Base-by-base conservation (phyloP, 2,888 invertebrate genomes). In the Drosophila dives region DNA sequence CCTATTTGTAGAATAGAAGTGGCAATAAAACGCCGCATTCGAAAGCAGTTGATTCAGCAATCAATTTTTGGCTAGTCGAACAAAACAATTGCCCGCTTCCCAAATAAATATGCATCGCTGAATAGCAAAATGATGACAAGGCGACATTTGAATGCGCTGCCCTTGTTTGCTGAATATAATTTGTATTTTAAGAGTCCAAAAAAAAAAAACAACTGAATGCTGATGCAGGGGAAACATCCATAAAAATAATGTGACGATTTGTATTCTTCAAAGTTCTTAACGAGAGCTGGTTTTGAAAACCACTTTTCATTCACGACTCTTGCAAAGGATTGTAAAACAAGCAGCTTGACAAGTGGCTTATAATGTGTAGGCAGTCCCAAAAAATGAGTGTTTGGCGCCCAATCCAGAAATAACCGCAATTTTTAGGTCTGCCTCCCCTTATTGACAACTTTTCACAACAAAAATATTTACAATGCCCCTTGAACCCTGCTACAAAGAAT, bases 51-150 rank as follows among this genome's bases (percentile, higher is more conserved):
- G 56, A 53, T 65, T 56, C 23, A 32, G 53, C 64, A 45, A 45
- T 67, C 48, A 63, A 55, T 60, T 63, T 36, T 15, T 40, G 45
- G 11, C 48, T 58, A 23, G 34, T 64, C 66, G 53, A 66, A 60
- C 59, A 51, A 56, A 64, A 58, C 75, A 62, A 75, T 61, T 68
- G 55, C 10, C 33, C 23, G 51, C 32, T 45, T 64, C 64, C 55
- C 77, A 68, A 60, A 63, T 49, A 45, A 63, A 53, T n/a, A 11
- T 49, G 38, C 61, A 64, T 67, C 60, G 49, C 23, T 42, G 45
- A 49, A 36, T 33, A 45, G 33, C 36, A 10, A 36, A 38, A 49
- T 32, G 36, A 5, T 23, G 23, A 12, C n/a, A 53, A 12, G 8
- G 15, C 63, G 64, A 51, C 40, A 20, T n/a, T 32, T 4, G 1